Base-by-base conservation (phyloP, 2,797 vertebrate species). In the Pseudotriccus pelzelni region DNA sequence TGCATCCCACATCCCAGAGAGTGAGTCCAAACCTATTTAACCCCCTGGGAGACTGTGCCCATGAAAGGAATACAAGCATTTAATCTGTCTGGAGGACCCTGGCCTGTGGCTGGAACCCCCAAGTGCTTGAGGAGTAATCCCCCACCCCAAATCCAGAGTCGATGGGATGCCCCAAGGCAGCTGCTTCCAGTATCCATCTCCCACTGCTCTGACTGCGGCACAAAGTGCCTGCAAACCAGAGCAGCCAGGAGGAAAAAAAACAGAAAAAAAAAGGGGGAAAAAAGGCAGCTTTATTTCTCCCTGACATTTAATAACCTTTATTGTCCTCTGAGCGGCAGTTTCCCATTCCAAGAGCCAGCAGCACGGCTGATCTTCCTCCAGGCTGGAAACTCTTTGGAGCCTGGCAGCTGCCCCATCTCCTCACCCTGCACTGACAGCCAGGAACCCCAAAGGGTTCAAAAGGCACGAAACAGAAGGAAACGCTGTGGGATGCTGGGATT, bases 271-370 rank as follows among this genome's bases (percentile, higher is more conserved):
- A 1, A 10, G 3, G 1, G 7, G 8, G 6, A 28, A 4, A 63
- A 50, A 39, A 39, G 1, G 62, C 46, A 21, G 53, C 9, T 91
- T 89, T 62, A 23, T 84, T 46, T 52, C 75, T 82, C 59, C 78
- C 87, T 82, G 94, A 70, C 75, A 83, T 73, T 92, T 79, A 94
- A 96, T 67, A 93, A 87, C 64, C 59, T 93, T 85, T 69, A 63
- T 66, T 73, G 52, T 23, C 63, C 81, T 41, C 89, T 0, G 2
- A 75, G 80, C 12, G 1, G 93, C 34, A 6, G 58, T 62, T 93
- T 78, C 55, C 89, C 56, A 2, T 22, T 64, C 86, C 43, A 2
- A 34, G 60, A 58, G 52, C 83, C 43, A 3, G 58, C 68, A 92
- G 67, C 77, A 49, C 0, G 2, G 78, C 83, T 90, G 72, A 39